Evolutionary conservation across 2,113 vertebrate species (phyloP), one percentile per base, ranked within the genome.

Genomic region (Tachuris rubrigastra): DNA sequence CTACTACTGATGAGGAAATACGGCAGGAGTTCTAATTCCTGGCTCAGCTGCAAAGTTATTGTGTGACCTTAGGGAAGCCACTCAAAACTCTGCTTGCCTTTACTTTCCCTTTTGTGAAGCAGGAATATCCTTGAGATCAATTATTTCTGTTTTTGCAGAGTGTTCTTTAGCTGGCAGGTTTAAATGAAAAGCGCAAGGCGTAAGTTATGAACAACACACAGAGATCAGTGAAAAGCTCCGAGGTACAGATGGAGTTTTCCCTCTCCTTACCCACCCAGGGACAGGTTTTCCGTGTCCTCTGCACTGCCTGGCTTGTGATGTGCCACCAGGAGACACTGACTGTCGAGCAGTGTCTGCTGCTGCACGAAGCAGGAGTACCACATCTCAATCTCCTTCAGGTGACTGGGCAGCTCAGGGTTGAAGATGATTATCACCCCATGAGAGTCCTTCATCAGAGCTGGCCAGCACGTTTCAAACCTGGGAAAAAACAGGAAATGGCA

Each of bases 391-490:
- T 99, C 99, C 87, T 98, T 99, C 62, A 99, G 96, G 97, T 99
- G 99, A 97, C 98, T 99, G 17, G 99, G 99, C 85, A 98, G 94
- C 12, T 99, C 98, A 1, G 98, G 98, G 56, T 99, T 99, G 98
- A 99, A 99, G 87, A 99, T 69, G 6, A 99, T 98, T 68, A 99
- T 98, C n/a, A 99, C 98, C 0, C 99, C 99, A 1, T 98, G 98
- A 56, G 98, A 98, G 67, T 99, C 99, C 85, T 99, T 99, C 98
- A 98, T 98, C 89, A 99, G 95, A 37, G 99, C 98, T n/a, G 99
- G 99, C 99, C 99, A 99, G 97, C 99, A 99, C 6, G 98, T 98
- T 88, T 99, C 99, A 96, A 99, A 99, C 96, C 99, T 99, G 74
- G 74, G 44, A 62, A 87, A 90, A 77, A 39, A 58, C n/a, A 50